A percentile compares a stretch with the other conserved stretches of the same genome.
Evolutionary conservation across 1,140 invertebrate genomes (phyloP).

Genomic region (Intoshia linei): DNA sequence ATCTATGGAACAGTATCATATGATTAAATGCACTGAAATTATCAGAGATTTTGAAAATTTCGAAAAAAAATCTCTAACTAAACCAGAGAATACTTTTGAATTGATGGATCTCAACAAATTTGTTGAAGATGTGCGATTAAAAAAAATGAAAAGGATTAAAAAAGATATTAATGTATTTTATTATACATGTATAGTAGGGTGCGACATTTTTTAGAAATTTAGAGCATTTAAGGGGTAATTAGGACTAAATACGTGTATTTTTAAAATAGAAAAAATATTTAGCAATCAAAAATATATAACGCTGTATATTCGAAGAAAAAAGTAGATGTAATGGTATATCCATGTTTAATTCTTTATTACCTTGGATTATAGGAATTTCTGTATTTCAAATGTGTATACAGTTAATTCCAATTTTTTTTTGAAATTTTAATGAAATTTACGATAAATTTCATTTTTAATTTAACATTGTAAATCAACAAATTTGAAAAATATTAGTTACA

Average conservation of each 20-base stretch:
- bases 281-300: too few species aligned
- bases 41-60: slow-evolving; percentile 13
- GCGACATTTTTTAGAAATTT: too few species aligned
- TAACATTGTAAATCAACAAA: not conserved
- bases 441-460: not conserved
- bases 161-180: slow-evolving; percentile 12
- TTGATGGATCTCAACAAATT: slow-evolving; percentile 17
- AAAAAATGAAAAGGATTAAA: slow-evolving; percentile 15
- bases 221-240: too few species aligned
- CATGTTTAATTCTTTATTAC: not conserved
- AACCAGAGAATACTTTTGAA: slow-evolving; percentile 18
- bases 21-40: not conserved
- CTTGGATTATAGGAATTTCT: too few species aligned
- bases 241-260: too few species aligned
- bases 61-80: slow-evolving; percentile 12
- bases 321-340: not conserved
- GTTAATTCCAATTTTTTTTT: too few species aligned
- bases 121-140: slow-evolving; percentile 14
- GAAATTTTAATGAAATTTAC: too few species aligned
- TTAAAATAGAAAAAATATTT: too few species aligned
- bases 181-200: too few species aligned
- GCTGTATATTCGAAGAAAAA: not conserved
- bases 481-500: not conserved
- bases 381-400: too few species aligned
- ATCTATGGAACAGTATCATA: not conserved